These are phyloP conservation scores for Orthosia cruda DNA, from an alignment of 2,888 invertebrate species.

Conservation along the genomic window DNA sequence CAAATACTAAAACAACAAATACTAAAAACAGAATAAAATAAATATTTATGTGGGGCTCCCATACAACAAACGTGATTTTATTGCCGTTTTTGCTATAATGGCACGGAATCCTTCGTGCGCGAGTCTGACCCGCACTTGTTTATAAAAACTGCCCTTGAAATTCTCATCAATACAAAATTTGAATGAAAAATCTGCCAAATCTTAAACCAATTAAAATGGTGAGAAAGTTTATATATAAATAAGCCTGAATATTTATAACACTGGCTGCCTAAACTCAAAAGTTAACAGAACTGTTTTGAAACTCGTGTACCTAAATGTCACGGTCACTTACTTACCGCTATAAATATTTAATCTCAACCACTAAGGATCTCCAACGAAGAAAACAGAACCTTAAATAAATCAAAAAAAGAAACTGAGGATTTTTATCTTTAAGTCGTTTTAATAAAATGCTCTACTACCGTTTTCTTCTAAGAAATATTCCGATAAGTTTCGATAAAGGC, in stretches of 20 bases:
- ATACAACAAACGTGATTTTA: too few species aligned
- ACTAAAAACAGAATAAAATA: too few species aligned
- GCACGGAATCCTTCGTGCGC: too few species aligned
- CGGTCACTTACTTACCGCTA: conserved; percentile 21
- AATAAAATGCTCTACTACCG: conserved; percentile 82
- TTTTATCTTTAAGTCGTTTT: conserved; percentile 81
- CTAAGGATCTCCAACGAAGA: conserved; percentile 35
- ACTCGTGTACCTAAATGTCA: conserved; percentile 32
- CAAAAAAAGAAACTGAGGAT: conserved; percentile 75
- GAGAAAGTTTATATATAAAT: too few species aligned
- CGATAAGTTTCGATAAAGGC: conserved; percentile 90
- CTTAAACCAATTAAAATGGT: too few species aligned
- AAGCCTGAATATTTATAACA: not conserved
- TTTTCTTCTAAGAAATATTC: conserved; percentile 84
- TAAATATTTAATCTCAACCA: conserved; percentile 42
- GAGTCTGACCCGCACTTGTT: too few species aligned
- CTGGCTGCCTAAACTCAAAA: not conserved
- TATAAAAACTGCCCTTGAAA: too few species aligned
- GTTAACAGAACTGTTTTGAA: not conserved
- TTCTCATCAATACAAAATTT: too few species aligned
- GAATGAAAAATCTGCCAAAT: too few species aligned
- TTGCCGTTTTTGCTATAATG: too few species aligned
- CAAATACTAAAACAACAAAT: too few species aligned
- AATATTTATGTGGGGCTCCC: too few species aligned
- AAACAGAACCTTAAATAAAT: conserved; percentile 56